Evolutionary conservation across 37 sponge, comb jelly and placozoan genomes (phyloP).

Genomic region (Halisarca cf. caerulea): DNA sequence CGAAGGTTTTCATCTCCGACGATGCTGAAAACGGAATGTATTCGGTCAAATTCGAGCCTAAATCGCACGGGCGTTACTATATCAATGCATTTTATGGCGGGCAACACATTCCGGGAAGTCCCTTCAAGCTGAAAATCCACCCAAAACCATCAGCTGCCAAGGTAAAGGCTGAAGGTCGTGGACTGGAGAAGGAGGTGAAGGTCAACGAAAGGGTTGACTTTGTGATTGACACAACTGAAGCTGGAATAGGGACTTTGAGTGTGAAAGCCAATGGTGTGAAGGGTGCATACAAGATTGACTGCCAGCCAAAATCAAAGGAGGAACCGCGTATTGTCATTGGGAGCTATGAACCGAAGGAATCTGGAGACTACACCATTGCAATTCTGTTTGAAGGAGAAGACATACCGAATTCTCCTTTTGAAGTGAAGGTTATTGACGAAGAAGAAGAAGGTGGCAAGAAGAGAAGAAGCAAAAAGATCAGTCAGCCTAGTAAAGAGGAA

Average conservation of each 20-base stretch:
- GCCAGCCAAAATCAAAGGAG: slow-evolving; percentile 32
- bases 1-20: slow-evolving; percentile 16
- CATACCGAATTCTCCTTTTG: slow-evolving; percentile 81
- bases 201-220: slow-evolving; percentile 55
- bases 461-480: not conserved
- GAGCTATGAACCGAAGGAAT: slow-evolving; percentile 57
- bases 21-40: slow-evolving; percentile 11
- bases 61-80: not conserved
- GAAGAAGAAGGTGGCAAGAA: not conserved
- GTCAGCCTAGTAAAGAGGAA: not conserved
- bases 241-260: slow-evolving; percentile 77
- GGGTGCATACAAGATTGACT: slow-evolving; percentile 66
- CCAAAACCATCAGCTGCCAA: slow-evolving; percentile 28
- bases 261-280: slow-evolving; percentile 79
- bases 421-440: slow-evolving; percentile 30
- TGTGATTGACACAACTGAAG: slow-evolving; percentile 66
- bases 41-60: slow-evolving; percentile 16
- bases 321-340: slow-evolving; percentile 71
- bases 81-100: slow-evolving; percentile 5
- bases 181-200: slow-evolving; percentile 25
- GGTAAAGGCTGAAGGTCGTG: slow-evolving; percentile 36
- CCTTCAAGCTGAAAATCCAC: slow-evolving; percentile 21
- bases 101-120: slow-evolving; percentile 24
- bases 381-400: slow-evolving; percentile 67
- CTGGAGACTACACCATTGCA: slow-evolving; percentile 75